These are phyloP conservation scores for Ptiloglossa arizonensis DNA, from an alignment of 1,140 invertebrate genomes.

Conservation along the genomic window DNA sequence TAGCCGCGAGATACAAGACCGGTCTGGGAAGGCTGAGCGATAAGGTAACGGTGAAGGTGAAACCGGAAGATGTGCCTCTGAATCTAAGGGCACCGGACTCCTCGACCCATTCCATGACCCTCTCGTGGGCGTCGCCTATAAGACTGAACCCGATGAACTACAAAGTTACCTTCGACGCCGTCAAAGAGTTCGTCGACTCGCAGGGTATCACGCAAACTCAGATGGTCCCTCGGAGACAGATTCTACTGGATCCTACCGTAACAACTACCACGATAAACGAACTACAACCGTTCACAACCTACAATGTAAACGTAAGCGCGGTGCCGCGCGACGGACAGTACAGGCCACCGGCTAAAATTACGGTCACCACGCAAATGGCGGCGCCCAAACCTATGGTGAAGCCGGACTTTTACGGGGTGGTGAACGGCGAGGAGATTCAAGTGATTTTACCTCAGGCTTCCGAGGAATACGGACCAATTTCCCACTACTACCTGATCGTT, in stretches of 20 bases:
- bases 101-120: slow-evolving; percentile 93
- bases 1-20: slow-evolving; percentile 91
- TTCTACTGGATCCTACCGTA: slow-evolving; percentile 87
- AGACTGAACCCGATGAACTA: slow-evolving; percentile 94
- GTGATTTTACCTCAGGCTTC: slow-evolving; percentile 97
- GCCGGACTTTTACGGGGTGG: slow-evolving; percentile 95
- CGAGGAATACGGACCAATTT: slow-evolving; percentile 99
- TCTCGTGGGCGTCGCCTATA: slow-evolving; percentile 96
- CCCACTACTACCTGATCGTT: slow-evolving; percentile 98
- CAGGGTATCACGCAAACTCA: slow-evolving; percentile 95
- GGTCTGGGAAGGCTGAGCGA: slow-evolving; percentile 88
- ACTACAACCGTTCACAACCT: slow-evolving; percentile 95
- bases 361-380: slow-evolving; percentile 97
- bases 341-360: slow-evolving; percentile 95
- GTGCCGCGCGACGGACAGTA: slow-evolving; percentile 92
- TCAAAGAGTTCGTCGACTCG: slow-evolving; percentile 97
- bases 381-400: slow-evolving; percentile 97
- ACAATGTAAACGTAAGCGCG: slow-evolving; percentile 96
- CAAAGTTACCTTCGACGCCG: slow-evolving; percentile 95
- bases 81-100: slow-evolving; percentile 93
- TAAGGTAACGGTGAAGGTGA: slow-evolving; percentile 93
- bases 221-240: slow-evolving; percentile 88
- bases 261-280: slow-evolving; percentile 91
- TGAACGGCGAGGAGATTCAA: slow-evolving; percentile 92
- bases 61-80: slow-evolving; percentile 94